Conservation (phyloP, 2,888 invertebrate genomes). For the Oasisia sp. region DNA sequence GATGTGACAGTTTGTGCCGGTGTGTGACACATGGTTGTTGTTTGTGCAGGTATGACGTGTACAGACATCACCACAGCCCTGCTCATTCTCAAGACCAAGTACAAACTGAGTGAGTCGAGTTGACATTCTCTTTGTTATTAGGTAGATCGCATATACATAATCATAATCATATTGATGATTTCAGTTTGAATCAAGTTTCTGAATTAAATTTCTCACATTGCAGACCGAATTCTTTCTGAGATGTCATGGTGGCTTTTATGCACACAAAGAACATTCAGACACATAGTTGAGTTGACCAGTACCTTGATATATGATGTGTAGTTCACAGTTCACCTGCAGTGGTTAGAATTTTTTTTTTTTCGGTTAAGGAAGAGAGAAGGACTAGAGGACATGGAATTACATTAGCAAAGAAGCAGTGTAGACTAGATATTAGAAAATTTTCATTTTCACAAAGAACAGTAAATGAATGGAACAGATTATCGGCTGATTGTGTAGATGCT, state of each 20-base stretch:
- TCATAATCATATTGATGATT: not conserved
- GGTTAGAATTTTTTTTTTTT: not conserved
- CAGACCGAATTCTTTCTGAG: too few species aligned
- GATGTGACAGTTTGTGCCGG: too few species aligned
- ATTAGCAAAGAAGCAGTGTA: too few species aligned
- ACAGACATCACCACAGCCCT: not conserved
- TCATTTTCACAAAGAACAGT: too few species aligned
- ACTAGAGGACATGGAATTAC: too few species aligned
- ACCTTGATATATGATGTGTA: not conserved
- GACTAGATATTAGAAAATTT: too few species aligned
- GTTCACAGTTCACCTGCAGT: not conserved
- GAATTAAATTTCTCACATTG: not conserved
- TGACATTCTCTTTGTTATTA: not conserved
- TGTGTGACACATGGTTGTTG: not conserved
- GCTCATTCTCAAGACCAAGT: constrained; percentile 11
- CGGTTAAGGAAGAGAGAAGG: too few species aligned
- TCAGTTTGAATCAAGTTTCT: not conserved
- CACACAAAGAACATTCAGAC: not conserved
- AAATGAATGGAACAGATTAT: too few species aligned
- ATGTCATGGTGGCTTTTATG: too few species aligned
- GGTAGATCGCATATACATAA: not conserved
- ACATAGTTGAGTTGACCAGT: not conserved
- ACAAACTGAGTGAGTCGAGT: not conserved
- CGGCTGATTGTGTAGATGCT: too few species aligned
- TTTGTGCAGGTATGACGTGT: not conserved